Base-by-base conservation (phyloP, 2,888 invertebrate species). In the Callimorpha dominula region DNA sequence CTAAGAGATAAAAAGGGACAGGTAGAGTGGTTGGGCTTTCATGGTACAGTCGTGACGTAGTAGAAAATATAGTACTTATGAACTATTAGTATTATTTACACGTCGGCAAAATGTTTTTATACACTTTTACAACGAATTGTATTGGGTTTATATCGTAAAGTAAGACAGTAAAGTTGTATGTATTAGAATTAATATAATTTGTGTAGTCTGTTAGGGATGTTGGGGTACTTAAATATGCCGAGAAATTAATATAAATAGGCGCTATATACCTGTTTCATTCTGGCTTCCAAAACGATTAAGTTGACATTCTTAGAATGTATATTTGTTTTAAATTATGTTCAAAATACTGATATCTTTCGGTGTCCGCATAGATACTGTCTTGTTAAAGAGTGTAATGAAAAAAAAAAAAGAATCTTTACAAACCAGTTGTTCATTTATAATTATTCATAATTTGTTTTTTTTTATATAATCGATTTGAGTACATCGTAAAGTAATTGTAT, bases 51-150 rank as follows among this genome's bases (percentile, higher is more conserved):
- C 66, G 63, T 74, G 70, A 73, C 64, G 62, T 71, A 60, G 78
- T 81, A 79, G 78, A 84, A 80, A 57, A 65, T 60, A 81, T 83
- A 87, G 91, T 92, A 91, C 91, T 91, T 93, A 91, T 87, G 81
- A 87, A 80, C 71, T 65, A 78, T 86, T 91, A 92, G 90, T 92
- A 91, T 90, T 93, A 92, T 79, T 76, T 70, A 88, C 73, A 89
- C 88, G 90, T 92, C 91, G 91, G n/a, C 20, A 8, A 54, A 67
- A 91, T 90, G 91, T 88, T 94, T 92, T 94, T 94, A 92, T 94
- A 95, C 90, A 92, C 91, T 93, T 93, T 90, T 94, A 94, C 94
- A 92, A 94, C 91, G 92, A 92, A 91, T 81, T 73, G 77, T 81
- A 74, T 78, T 82, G 75, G 67, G 73, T 81, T 82, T 74, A 31